Percentiles rank a stretch among this genome's conserved stretches.
phyloP scores from a whole-genome alignment of 2,113 vertebrate genomes.

The Apteryx owenii region DNA sequence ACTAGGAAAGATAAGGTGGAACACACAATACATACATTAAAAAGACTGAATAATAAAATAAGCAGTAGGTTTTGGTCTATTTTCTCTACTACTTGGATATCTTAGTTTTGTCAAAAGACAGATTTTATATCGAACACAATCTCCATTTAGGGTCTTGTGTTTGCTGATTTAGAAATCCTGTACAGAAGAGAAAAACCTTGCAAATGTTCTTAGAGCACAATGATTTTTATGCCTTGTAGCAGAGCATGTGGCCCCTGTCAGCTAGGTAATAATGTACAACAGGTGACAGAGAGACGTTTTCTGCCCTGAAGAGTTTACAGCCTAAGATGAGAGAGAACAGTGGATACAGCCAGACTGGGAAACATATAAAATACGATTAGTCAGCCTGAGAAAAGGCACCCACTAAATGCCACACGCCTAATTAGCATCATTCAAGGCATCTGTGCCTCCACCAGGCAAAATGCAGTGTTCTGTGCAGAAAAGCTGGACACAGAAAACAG shows the following conservation, averaged over 20 bases:
- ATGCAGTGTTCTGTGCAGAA: not conserved
- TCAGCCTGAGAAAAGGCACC: not conserved
- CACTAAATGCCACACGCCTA: not conserved
- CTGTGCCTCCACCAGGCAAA: not conserved
- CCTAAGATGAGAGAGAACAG: conserved; percentile 4
- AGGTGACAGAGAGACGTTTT: not conserved
- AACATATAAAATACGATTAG: conserved; percentile 10
- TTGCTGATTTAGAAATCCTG: not conserved
- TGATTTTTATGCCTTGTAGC: not conserved
- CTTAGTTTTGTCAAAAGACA: conserved; percentile 52
- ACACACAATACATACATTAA: not conserved
- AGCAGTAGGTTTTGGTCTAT: conserved; percentile 47
- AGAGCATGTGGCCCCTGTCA: not conserved
- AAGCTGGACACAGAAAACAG: rapidly evolving
- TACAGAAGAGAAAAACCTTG: not conserved
- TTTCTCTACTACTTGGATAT: conserved; percentile 52
- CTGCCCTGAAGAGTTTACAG: not conserved
- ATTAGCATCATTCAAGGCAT: not conserved
- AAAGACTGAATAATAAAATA: conserved; percentile 35
- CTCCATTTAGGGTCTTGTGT: conserved; percentile 7
- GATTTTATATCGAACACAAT: not conserved
- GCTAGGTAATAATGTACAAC: not conserved
- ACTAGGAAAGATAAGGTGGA: conserved; percentile 45
- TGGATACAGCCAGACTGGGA: not conserved
- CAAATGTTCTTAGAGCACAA: not conserved